Evolutionary conservation across 2,888 invertebrate genomes (phyloP), one percentile per base, ranked within the genome.

Genomic region (Catocala fraxini): DNA sequence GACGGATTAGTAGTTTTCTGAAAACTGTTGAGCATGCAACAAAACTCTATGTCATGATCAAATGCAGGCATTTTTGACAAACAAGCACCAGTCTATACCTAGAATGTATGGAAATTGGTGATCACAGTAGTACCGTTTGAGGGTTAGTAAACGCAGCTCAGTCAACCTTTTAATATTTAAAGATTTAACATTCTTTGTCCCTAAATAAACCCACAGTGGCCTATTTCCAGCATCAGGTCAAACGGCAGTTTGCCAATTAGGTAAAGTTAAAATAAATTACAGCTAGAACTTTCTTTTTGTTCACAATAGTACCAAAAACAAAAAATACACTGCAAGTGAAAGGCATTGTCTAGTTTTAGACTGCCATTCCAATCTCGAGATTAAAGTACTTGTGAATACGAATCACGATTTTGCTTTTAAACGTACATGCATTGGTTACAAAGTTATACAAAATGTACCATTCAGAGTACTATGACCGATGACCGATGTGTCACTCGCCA

Each of bases 361-460:
- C 13, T 12, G 12, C 46, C 46, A 60, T 60, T 54, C 49, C 61
- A 49, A 33, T 48, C 25, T 25, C 6, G 42, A 59, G 58, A 68
- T 67, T 59, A 61, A 65, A 57, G 41, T 43, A 48, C 6, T 71
- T 66, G 43, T 42, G n/a, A 69, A 51, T 0, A 39, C 62, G 48
- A 43, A 47, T 57, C 72, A 75, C 69, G 73, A 41, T 47, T 57
- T 52, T 47, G 51, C 63, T 54, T 53, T 51, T 45, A 54, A 61
- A 49, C n/a, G 6, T 47, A 66, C 72, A 53, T 66, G 73, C 39
- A 6, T 7, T 55, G 62, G 0, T 5, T 71, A 49, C 13, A 4
- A 55, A 65, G 12, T 51, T 12, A 6, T 10, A 52, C 11, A 39
- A 42, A 63, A 63, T 55, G 35, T 33, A 10, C 0, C 10, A 10